Conservation (phyloP, 2,113 vertebrate genomes). For the Myotis davidii region DNA sequence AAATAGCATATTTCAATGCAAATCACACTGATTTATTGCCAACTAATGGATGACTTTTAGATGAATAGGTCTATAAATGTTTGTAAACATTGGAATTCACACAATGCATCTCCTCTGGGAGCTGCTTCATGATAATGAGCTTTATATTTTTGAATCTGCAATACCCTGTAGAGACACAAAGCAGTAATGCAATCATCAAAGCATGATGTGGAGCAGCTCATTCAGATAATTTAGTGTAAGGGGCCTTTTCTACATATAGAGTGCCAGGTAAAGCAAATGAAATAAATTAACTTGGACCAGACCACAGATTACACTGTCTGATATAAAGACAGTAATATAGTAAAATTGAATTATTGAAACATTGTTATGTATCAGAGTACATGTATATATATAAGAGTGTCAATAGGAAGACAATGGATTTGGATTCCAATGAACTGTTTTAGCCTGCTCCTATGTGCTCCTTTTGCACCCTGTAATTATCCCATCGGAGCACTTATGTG, state of each 20-base stretch:
- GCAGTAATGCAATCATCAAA: conserved; percentile 49
- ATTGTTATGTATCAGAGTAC: background rate
- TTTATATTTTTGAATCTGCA: conserved; percentile 63
- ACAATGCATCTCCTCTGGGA: conserved; percentile 1
- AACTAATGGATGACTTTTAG: conserved; percentile 49
- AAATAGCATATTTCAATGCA: conserved; percentile 49
- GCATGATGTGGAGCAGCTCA: conserved; percentile 35
- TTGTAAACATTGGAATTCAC: conserved; percentile 59
- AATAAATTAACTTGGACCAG: background rate
- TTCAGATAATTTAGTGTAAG: conserved; percentile 33
- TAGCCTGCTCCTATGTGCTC: too few relatives aligned
- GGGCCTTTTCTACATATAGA: background rate
- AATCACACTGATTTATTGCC: conserved; percentile 56
- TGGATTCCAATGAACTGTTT: background rate
- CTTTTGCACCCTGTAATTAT: too few relatives aligned
- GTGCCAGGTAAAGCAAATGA: background rate
- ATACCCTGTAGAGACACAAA: conserved; percentile 60
- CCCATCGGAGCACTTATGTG: too few relatives aligned
- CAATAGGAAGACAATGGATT: background rate
- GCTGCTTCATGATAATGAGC: conserved; percentile 55
- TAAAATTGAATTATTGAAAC: conserved; percentile 41
- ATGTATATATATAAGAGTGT: conserved; percentile 13
- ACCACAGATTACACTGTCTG: background rate
- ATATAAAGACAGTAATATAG: conserved; percentile 7
- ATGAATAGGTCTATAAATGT: conserved; percentile 59